These are phyloP conservation scores for Lycia hirtaria DNA, from an alignment of 2,888 invertebrate genomes.

Conservation along the genomic window DNA sequence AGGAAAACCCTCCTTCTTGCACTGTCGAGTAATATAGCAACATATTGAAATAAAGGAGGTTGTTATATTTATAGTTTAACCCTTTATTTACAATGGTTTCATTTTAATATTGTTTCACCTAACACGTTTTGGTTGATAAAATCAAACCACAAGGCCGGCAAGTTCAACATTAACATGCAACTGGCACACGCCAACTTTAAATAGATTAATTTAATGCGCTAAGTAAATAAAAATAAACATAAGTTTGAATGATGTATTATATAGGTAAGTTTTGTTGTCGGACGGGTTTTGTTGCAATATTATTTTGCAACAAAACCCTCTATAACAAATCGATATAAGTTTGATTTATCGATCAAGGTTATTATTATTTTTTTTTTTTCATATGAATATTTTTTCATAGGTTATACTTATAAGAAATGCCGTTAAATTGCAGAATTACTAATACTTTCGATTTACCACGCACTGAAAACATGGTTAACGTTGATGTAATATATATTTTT, in stretches of 20 bases:
- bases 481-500: too few relatives aligned
- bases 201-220: slow-evolving; percentile 5
- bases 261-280: background rate
- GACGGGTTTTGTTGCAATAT: slow-evolving; percentile 2
- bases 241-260: slow-evolving; percentile 1
- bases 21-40: too few relatives aligned
- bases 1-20: too few relatives aligned
- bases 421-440: too few relatives aligned
- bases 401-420: background rate
- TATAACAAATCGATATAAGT: background rate
- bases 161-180: slow-evolving; percentile 38
- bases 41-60: too few relatives aligned
- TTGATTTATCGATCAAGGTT: background rate
- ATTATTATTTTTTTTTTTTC: background rate
- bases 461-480: too few relatives aligned
- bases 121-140: slow-evolving; percentile 30
- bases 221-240: slow-evolving; percentile 2
- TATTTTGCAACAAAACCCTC: background rate
- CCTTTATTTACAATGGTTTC: background rate
- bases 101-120: slow-evolving; percentile 6
- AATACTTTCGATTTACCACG: too few relatives aligned
- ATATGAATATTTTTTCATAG: background rate
- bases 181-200: slow-evolving; percentile 32
- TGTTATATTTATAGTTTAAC: background rate
- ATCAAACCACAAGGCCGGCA: slow-evolving; percentile 29